phyloP scores from a whole-genome alignment of 2,888 invertebrate genomes.

The Notodonta dromedarius region DNA sequence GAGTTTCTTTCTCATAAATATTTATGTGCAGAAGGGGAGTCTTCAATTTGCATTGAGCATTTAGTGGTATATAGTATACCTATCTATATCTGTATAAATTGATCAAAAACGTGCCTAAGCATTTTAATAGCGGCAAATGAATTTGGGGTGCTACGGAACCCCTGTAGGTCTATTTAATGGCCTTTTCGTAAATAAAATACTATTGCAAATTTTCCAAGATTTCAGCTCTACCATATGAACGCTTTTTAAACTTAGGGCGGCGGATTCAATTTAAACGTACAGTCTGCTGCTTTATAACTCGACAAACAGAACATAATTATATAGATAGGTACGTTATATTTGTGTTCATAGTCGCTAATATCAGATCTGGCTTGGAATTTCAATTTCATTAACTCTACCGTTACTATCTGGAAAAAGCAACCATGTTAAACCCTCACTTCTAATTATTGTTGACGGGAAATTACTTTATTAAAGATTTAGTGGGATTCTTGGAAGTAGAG shows the following conservation, averaged over 20 bases:
- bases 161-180: slow-evolving; percentile 19
- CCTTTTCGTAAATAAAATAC: slow-evolving; percentile 26
- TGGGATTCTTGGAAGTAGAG: too few species aligned
- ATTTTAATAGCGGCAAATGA: slow-evolving; percentile 49
- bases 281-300: background rate
- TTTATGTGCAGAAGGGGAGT: slow-evolving; percentile 22
- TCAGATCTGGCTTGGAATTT: background rate
- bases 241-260: background rate
- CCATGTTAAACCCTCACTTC: too few species aligned
- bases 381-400: background rate
- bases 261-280: background rate
- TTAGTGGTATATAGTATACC: background rate
- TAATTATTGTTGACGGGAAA: too few species aligned
- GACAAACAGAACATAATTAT: background rate
- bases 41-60: slow-evolving; percentile 21
- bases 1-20: slow-evolving; percentile 10
- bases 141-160: slow-evolving; percentile 27
- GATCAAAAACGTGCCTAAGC: slow-evolving; percentile 55
- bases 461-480: too few species aligned
- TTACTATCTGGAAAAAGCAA: background rate
- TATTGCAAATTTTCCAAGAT: slow-evolving; percentile 15
- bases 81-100: slow-evolving; percentile 33
- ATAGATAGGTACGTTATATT: too few species aligned
- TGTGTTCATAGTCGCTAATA: too few species aligned
- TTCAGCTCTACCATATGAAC: background rate